Evolutionary conservation across 1,140 invertebrate species (phyloP).

Genomic region (Cotesia glomerata): DNA sequence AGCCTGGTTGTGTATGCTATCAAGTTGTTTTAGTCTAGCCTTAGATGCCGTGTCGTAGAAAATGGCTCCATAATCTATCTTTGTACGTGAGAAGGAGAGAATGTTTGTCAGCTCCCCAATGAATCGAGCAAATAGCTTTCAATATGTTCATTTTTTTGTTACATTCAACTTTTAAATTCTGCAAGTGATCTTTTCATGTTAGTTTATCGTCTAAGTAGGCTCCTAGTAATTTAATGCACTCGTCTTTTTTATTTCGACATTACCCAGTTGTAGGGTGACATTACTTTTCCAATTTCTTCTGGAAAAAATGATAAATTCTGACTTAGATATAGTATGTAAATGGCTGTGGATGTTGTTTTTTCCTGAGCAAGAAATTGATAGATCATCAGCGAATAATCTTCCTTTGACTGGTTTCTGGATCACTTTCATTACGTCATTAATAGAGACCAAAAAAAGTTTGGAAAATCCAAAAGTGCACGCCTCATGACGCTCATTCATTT

Average conservation of each 20-base stretch:
- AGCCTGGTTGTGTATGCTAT: conserved; percentile 20
- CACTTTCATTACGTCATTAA: too few relatives aligned
- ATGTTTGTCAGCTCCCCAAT: conserved; percentile 34
- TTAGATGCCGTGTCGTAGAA: conserved; percentile 37
- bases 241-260: neutral
- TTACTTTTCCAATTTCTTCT: too few relatives aligned
- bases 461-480: too few relatives aligned
- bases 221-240: conserved; percentile 4
- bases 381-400: too few relatives aligned
- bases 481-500: too few relatives aligned
- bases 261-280: too few relatives aligned
- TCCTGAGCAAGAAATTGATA: too few relatives aligned
- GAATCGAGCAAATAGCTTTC: conserved; percentile 24
- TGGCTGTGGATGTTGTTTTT: neutral
- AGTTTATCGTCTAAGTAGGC: conserved; percentile 26
- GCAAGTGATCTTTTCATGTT: conserved; percentile 24
- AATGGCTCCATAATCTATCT: conserved; percentile 38
- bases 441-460: too few relatives aligned
- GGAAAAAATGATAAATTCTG: neutral
- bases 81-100: conserved; percentile 32
- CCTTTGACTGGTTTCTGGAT: too few relatives aligned
- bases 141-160: conserved; percentile 25
- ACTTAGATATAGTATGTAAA: neutral
- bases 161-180: conserved; percentile 26
- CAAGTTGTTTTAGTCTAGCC: conserved; percentile 16